These are phyloP conservation scores for Apus apus DNA, from an alignment of 2,113 vertebrate genomes.

Conservation along the genomic window DNA sequence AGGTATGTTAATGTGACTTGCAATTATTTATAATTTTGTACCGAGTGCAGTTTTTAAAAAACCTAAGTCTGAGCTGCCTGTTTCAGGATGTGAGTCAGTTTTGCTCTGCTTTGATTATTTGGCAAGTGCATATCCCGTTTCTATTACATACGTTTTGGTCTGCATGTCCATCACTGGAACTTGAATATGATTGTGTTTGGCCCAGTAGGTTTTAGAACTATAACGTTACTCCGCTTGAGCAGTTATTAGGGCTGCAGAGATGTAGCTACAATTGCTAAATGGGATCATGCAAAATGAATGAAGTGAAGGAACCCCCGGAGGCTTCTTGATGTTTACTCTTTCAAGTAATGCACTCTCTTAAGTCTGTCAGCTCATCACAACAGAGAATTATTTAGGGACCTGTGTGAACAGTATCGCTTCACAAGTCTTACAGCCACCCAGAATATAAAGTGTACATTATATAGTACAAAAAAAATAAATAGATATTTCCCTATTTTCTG, in stretches of 20 bases:
- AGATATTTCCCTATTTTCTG: not conserved
- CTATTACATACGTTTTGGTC: not conserved
- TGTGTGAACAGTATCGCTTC: conserved; percentile 22
- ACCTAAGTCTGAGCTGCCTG: not conserved
- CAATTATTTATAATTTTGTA: conserved; percentile 23
- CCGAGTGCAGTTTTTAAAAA: not conserved
- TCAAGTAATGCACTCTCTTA: conserved; percentile 37
- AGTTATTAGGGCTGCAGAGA: conserved; percentile 42
- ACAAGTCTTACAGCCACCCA: not conserved
- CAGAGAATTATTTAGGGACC: conserved; percentile 33
- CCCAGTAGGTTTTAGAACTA: conserved; percentile 36
- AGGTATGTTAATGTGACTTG: not conserved
- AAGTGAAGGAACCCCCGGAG: conserved; percentile 36
- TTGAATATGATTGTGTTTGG: conserved; percentile 15
- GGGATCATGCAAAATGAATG: conserved; percentile 30
- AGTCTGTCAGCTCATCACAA: conserved; percentile 51
- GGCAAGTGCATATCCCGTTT: not conserved
- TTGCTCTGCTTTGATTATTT: conserved; percentile 4
- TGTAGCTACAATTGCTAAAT: conserved; percentile 42
- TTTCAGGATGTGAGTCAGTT: conserved; percentile 10
- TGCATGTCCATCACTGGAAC: not conserved
- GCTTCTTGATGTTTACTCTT: conserved; percentile 43
- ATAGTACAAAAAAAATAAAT: not conserved
- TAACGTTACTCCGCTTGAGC: conserved; percentile 33
- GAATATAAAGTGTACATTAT: not conserved